These are phyloP conservation scores for Lampris megalopsis DNA, from an alignment of 2,113 vertebrate species.

Conservation along the genomic window DNA sequence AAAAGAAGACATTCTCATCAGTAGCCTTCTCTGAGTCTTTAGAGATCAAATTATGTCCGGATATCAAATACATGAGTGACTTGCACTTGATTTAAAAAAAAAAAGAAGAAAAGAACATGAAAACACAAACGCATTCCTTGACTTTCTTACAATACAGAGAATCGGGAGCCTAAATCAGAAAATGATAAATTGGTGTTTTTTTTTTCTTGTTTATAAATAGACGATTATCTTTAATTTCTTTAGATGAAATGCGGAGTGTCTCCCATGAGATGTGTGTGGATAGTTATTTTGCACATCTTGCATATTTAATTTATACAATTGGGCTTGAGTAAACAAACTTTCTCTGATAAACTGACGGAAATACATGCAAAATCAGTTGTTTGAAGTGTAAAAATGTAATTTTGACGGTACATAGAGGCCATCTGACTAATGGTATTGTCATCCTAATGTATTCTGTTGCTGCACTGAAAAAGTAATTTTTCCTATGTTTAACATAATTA, in stretches of 20 bases:
- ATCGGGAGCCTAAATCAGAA: conserved; percentile 62
- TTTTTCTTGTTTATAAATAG: conserved; percentile 81
- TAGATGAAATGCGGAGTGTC: conserved; percentile 75
- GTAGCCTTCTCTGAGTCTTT: conserved; percentile 64
- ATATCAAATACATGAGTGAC: conserved; percentile 75
- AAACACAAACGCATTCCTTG: conserved; percentile 66
- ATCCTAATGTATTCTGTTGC: background rate
- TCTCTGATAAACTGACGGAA: conserved; percentile 54
- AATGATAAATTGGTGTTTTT: conserved; percentile 47
- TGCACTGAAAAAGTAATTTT: background rate
- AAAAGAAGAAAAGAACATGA: conserved; percentile 27
- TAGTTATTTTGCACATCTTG: conserved; percentile 59
- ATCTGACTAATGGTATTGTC: conserved; percentile 14
- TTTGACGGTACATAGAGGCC: conserved; percentile 24
- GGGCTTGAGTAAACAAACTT: conserved; percentile 65
- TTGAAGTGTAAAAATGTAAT: conserved; percentile 63
- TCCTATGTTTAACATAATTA: background rate
- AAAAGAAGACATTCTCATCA: conserved; percentile 68
- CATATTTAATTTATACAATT: conserved; percentile 70
- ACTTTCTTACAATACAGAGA: conserved; percentile 62
- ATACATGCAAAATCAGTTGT: conserved; percentile 63
- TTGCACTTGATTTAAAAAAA: conserved; percentile 69
- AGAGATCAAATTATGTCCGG: conserved; percentile 76
- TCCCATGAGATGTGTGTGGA: conserved; percentile 71
- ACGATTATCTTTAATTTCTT: conserved; percentile 84